Evolutionary conservation across 2,113 vertebrate genomes (phyloP), one percentile per base, ranked within the genome.

Genomic region (Phyllostomus hastatus): DNA sequence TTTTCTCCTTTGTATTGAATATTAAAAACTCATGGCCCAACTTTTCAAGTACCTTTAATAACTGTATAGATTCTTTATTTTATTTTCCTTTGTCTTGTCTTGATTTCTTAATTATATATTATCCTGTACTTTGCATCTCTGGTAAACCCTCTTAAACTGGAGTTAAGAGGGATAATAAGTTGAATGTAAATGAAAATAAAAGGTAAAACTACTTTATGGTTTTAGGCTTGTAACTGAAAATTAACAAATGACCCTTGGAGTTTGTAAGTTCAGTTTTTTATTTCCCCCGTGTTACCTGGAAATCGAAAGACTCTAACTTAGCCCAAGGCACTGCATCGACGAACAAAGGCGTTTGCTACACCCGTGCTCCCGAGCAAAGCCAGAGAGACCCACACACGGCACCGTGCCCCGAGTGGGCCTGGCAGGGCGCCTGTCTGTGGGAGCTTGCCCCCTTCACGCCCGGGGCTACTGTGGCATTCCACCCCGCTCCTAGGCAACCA

Each of bases 191-290:
- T 69, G 70, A 70, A 69, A 7, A 64, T 28, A 64, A n/a, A 64
- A 82, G 8, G 15, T 26, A 75, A 88, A 12, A 20, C 41, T 52
- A 89, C 46, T 66, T 67, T 41, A 28, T 16, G 76, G 46, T 15
- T 81, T 73, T 66, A 95, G 43, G 35, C 57, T 73, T 91, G 73
- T 35, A 82, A 28, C 5, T 48, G 33, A 84, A 94, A 48, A 84
- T 50, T 33, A 78, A 78, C 24, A 19, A 24, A n/a, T 10, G 12
- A 33, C 76, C 48, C 9, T 76, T 33, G 38, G 17, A 31, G 48
- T 12, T 57, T 76, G 7, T 57, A 35, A 76, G 31, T 67, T 59
- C 8, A 17, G 38, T 22, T 41, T 48, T n/a, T n/a, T 16, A 22
- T 17, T 31, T 22, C 31, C 50, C 38, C 48, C n/a, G 28, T 54